These are phyloP conservation scores for Rhabditoides inermis DNA, from an alignment of 2,888 invertebrate genomes.

Conservation along the genomic window DNA sequence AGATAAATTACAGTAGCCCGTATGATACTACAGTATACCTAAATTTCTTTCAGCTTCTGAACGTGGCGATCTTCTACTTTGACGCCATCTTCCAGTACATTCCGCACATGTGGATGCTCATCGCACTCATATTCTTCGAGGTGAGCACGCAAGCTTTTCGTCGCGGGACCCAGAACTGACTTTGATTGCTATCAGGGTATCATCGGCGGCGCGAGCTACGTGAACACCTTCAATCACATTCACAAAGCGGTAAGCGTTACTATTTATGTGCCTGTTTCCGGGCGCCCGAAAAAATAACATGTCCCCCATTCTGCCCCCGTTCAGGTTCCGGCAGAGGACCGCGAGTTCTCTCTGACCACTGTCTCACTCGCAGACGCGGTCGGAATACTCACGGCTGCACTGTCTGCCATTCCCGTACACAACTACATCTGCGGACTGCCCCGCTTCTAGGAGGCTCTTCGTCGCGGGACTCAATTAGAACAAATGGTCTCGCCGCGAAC, in stretches of 20 bases:
- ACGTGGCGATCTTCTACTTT: too few relatives aligned
- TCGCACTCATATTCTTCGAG: too few relatives aligned
- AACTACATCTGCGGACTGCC: constrained; percentile 7
- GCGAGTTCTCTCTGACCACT: constrained; percentile 7
- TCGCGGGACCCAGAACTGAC: too few relatives aligned
- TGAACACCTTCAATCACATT: constrained; percentile 9
- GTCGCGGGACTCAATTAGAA: too few relatives aligned
- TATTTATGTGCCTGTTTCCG: background rate
- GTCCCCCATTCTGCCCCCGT: background rate
- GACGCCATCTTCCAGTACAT: too few relatives aligned
- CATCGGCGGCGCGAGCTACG: constrained; percentile 7
- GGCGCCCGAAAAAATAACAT: background rate
- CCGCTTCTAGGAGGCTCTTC: too few relatives aligned
- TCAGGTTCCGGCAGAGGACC: background rate
- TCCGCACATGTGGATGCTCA: too few relatives aligned
- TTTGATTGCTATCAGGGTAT: constrained; percentile 4
- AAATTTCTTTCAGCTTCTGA: too few relatives aligned
- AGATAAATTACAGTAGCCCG: too few relatives aligned
- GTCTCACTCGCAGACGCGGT: constrained; percentile 4
- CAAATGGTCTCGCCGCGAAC: too few relatives aligned
- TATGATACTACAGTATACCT: too few relatives aligned
- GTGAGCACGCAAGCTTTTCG: too few relatives aligned
- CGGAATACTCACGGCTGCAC: constrained; percentile 7
- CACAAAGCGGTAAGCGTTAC: constrained; percentile 5
- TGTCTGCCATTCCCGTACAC: constrained; percentile 7